Evolutionary conservation across 1,140 invertebrate genomes (phyloP), one percentile per base, ranked within the genome.

Genomic region (Drosophila nigrodunni): DNA sequence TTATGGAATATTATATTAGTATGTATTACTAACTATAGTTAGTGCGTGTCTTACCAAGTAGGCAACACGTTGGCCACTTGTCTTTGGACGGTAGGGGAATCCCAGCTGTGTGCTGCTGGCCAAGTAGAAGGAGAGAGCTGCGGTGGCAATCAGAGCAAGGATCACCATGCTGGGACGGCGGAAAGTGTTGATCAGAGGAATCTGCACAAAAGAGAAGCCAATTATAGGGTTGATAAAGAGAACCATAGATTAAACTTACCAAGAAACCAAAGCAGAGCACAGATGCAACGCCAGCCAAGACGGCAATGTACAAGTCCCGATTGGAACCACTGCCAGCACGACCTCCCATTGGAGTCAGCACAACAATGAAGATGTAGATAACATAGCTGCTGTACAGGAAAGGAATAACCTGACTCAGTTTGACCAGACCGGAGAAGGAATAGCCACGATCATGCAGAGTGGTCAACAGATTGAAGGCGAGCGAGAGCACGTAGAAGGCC

Each of bases 81-180:
- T 94, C 43, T 95, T 94, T 4, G 94, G 94, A 66, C 94, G 95
- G 85, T 96, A 97, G 1, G 96, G 96, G 92, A 97, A 97, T 44
- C 96, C 96, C 35, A 96, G 82, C 1, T 95, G 94, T 7, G 95
- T 95, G 37, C 95, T 91, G 57, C 95, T 93, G 43, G 95, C 89
- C 57, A 95, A 93, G 94, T 85, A 94, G 94, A 93, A 41, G 1
- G 58, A 39, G 7, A 86, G 37, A 0, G 64, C 75, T 4, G 95
- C 79, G 3, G 94, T 85, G 18, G 93, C 93, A 59, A 95, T 94
- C 25, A 92, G 15, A 2, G 70, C 37, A 0, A 76, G 37, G 0
- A 92, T 35, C 6, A 92, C 71, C 3, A 78, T 44, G 18, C 82
- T 78, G 0, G 91, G 78, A 11, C 75, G 75, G 5, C 80, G 88